Evolutionary conservation across 2,888 invertebrate genomes (phyloP), one percentile per base, ranked within the genome.

Genomic region (Cylloceria caligata): DNA sequence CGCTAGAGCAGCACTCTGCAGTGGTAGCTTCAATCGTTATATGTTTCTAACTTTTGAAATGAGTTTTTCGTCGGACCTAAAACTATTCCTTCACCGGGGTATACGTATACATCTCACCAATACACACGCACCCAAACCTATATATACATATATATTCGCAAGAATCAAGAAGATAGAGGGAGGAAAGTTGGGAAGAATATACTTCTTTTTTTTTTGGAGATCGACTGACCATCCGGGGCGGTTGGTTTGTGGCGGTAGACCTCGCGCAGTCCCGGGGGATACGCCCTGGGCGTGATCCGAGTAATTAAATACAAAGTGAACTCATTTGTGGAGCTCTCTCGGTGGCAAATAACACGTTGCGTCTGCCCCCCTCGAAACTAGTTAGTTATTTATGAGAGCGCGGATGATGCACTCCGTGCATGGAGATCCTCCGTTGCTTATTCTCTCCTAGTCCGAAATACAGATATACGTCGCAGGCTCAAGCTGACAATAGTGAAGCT

Each of bases 261-360:
- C 86, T 82, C 83, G 80, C 19, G 82, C 82, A 42, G 75, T 83
- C 79, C 81, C 82, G 72, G 72, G 57, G 86, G 89, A 88, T 89
- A 88, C 91, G 89, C 90, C 90, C 90, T 89, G 91, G 91, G 92
- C 92, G 91, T 91, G 91, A 91, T 88, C 86, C 88, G 87, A 89
- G 89, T 91, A 92, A 92, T 92, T 92, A 92, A 92, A 91, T 91
- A 89, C 89, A 91, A 91, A 91, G 89, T 91, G 91, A 90, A 90
- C 90, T 91, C 92, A 91, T 91, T 91, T 91, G 90, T 89, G 89
- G 88, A 90, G 88, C 89, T 89, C 89, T 86, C 89, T 88, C 89
- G 81, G 90, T 91, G 89, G 91, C 91, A 89, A 90, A 91, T 91
- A 91, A 91, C 90, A 91, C 89, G 90, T 90, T 91, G 85, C 84